Conservation (phyloP, 1,140 invertebrate genomes). For the Magallana gigas region DNA sequence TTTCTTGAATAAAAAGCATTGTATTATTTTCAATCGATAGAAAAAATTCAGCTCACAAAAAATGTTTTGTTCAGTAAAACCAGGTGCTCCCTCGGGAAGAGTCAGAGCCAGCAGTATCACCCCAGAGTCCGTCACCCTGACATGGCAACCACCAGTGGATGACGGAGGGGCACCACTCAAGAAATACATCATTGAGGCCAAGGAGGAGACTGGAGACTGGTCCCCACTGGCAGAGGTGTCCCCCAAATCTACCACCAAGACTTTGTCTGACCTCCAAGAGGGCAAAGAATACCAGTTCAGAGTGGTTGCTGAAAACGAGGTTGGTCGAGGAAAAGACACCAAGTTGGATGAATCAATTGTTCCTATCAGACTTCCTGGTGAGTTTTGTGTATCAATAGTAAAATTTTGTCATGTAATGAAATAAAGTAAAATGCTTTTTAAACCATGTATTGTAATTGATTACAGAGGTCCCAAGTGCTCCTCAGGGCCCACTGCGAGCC, state of each 20-base stretch:
- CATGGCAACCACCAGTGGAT: constrained; percentile 79
- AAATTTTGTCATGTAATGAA: neutral
- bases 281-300: constrained; percentile 96
- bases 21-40: no score
- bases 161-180: constrained; percentile 82
- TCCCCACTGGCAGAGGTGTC: constrained; percentile 84
- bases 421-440: no score
- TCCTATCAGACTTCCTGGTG: constrained; percentile 96
- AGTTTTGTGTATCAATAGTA: constrained; percentile 36
- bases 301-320: constrained; percentile 97
- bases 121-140: constrained; percentile 86
- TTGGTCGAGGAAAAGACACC: constrained; percentile 94
- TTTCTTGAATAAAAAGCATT: no score
- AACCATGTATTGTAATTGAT: constrained; percentile 25
- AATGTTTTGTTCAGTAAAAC: constrained; percentile 64
- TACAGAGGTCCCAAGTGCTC: constrained; percentile 91
- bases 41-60: no score
- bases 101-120: constrained; percentile 92
- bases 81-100: constrained; percentile 93
- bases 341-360: constrained; percentile 93
- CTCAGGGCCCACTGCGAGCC: constrained; percentile 95
- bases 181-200: constrained; percentile 95
- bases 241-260: constrained; percentile 60
- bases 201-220: constrained; percentile 95
- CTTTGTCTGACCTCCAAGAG: constrained; percentile 74